These are phyloP conservation scores for Notodonta dromedarius DNA, from an alignment of 2,888 invertebrate genomes.

Conservation along the genomic window DNA sequence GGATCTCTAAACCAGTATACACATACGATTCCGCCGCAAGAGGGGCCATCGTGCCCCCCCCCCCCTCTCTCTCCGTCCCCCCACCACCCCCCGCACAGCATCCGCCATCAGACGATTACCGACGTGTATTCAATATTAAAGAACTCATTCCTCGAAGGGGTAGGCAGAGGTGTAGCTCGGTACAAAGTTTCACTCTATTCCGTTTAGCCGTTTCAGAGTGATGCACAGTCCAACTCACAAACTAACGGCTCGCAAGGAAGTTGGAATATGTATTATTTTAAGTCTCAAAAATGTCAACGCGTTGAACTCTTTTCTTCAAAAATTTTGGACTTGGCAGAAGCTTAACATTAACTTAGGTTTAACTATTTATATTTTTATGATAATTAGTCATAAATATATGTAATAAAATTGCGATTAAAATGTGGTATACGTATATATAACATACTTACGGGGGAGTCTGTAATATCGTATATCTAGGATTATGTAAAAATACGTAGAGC, in stretches of 20 bases:
- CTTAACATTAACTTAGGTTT: not conserved
- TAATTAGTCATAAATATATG: too few relatives aligned
- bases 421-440: too few relatives aligned
- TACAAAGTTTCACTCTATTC: too few relatives aligned
- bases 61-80: not conserved
- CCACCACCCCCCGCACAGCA: conserved; percentile 26
- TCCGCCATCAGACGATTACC: conserved; percentile 30
- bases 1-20: conserved; percentile 21
- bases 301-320: conserved; percentile 30
- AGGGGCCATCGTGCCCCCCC: not conserved
- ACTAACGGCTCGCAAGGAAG: too few relatives aligned
- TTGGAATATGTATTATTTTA: not conserved
- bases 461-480: too few relatives aligned
- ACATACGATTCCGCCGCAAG: conserved; percentile 8
- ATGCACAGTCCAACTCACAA: too few relatives aligned
- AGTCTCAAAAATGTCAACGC: conserved; percentile 16
- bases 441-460: too few relatives aligned
- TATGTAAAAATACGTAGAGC: too few relatives aligned
- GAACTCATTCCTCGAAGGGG: not conserved
- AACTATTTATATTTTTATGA: too few relatives aligned
- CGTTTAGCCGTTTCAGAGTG: too few relatives aligned
- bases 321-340: not conserved
- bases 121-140: conserved; percentile 4
- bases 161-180: too few relatives aligned
- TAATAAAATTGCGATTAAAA: too few relatives aligned